These are phyloP conservation scores for Zele albiditarsus DNA, from an alignment of 2,888 invertebrate genomes.

Conservation along the genomic window DNA sequence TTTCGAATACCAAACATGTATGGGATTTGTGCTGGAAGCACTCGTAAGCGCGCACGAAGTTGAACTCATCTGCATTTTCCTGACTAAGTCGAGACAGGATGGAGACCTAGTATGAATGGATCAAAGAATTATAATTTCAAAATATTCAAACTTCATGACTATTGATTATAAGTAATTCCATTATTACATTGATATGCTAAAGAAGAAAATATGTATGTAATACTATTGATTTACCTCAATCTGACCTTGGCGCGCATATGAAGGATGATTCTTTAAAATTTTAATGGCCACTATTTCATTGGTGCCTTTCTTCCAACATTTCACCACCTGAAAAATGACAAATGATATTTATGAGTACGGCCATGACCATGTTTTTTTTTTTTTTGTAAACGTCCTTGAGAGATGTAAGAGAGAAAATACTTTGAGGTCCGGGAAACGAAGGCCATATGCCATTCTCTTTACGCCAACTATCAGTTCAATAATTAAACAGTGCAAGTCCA, in stretches of 20 bases:
- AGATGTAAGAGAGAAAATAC: constrained; percentile 29
- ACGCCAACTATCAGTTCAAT: neutral
- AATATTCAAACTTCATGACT: neutral
- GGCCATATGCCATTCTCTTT: constrained; percentile 15
- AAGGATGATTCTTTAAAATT: constrained; percentile 99
- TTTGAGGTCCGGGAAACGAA: constrained; percentile 28
- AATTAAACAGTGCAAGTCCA: neutral
- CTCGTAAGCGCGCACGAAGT: constrained; percentile 99
- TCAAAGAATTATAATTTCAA: neutral
- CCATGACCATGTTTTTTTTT: constrained; percentile 23
- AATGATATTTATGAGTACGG: constrained; percentile 11
- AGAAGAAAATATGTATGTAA: constrained; percentile 5
- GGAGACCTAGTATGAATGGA: constrained; percentile 78
- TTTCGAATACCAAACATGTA: constrained; percentile 99
- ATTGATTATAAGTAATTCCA: neutral
- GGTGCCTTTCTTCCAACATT: constrained; percentile 99
- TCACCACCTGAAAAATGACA: constrained; percentile 86
- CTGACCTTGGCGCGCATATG: constrained; percentile 99
- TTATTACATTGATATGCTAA: neutral
- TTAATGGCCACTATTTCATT: constrained; percentile 99
- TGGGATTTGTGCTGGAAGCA: constrained; percentile 99
- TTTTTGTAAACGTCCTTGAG: constrained; percentile 6
- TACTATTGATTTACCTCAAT: constrained; percentile 86
- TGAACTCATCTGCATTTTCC: constrained; percentile 99
- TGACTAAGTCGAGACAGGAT: constrained; percentile 94